Evolutionary conservation across 2,797 vertebrate species (phyloP).

Genomic region (Gorsachius magnificus): DNA sequence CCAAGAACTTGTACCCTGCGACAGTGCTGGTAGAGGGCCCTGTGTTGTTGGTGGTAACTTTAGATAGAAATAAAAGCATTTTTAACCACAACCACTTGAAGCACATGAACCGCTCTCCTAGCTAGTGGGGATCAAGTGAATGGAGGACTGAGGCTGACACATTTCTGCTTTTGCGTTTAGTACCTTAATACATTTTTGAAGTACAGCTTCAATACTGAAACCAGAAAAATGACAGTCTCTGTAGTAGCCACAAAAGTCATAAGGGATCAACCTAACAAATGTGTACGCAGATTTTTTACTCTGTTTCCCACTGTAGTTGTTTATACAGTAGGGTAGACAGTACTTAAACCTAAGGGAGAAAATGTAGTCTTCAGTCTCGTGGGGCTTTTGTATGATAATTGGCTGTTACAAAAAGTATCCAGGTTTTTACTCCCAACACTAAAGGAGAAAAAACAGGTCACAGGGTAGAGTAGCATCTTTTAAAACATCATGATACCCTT

Average conservation of each 20-base stretch:
- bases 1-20: conserved; percentile 13
- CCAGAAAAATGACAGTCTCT: neutral
- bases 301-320: neutral
- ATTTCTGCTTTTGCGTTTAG: conserved; percentile 35
- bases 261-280: neutral
- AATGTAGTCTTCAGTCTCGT: neutral
- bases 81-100: conserved; percentile 46
- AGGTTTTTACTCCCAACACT: neutral
- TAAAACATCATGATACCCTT: neutral
- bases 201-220: neutral
- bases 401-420: neutral
- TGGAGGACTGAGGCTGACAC: neutral
- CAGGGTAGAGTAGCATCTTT: neutral
- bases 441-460: neutral
- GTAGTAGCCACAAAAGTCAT: neutral
- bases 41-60: conserved; percentile 35
- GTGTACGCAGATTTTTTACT: accelerated
- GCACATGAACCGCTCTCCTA: neutral
- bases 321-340: neutral
- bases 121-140: conserved; percentile 1
- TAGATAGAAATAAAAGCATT: neutral
- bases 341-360: neutral
- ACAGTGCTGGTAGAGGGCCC: conserved; percentile 17
- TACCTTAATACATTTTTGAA: neutral
- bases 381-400: accelerated